Conservation (phyloP, 1,140 invertebrate species). For the Platorchestia sp. region DNA sequence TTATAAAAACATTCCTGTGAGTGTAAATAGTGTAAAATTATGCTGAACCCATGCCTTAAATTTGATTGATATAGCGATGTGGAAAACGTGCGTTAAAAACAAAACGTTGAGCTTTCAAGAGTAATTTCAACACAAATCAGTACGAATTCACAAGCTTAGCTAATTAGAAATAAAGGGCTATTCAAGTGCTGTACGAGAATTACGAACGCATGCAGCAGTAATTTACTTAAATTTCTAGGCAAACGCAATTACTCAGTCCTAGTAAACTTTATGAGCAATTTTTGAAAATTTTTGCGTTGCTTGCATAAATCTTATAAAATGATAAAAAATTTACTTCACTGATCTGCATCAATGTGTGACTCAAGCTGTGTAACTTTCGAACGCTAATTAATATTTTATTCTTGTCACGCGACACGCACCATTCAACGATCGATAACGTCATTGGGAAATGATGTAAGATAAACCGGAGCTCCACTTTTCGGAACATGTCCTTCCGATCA, state of each 20-base stretch:
- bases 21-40: no score
- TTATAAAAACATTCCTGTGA: no score
- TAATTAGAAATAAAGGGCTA: no score
- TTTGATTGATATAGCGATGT: no score
- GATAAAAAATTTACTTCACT: neutral
- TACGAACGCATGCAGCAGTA: no score
- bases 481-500: neutral
- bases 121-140: no score
- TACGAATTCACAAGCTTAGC: no score
- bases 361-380: neutral
- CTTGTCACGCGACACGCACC: neutral
- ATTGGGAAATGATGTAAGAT: neutral
- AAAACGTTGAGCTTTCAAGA: no score
- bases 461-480: neutral
- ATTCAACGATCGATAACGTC: neutral
- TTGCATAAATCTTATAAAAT: neutral
- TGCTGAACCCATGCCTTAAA: no score
- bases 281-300: neutral
- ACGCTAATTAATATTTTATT: neutral
- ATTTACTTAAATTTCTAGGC: neutral
- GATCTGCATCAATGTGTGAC: neutral
- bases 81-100: no score
- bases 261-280: neutral
- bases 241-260: neutral
- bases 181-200: no score